Evolutionary conservation across 2,888 invertebrate species (phyloP), one percentile per base, ranked within the genome.

Genomic region (Eupithecia centaureata): DNA sequence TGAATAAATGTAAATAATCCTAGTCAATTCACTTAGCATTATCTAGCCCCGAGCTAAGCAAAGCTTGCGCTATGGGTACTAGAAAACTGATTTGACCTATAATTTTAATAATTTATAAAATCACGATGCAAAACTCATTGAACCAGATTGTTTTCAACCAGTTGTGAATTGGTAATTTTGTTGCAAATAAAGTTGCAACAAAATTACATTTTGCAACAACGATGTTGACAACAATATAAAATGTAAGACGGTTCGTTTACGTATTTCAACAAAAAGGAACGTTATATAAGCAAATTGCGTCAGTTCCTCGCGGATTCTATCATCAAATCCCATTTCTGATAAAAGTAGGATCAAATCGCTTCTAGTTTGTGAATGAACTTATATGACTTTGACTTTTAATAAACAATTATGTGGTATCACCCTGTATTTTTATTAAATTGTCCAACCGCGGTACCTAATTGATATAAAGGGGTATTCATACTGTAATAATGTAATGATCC

Each of bases 401-500:
- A 42, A 63, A n/a, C 5, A 60, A 38, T 71, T 18, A 61, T n/a
- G 4, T 15, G 32, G 18, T 42, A 33, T 63, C 83, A 82, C 0
- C 82, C 82, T 82, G 75, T 86, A 83, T 61, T 73, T 67, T 52
- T 66, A 70, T 65, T 59, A 76, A 71, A 64, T 71, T 67, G 70
- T 59, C 67, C 77, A 71, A 74, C 70, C 76, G 74, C 22, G 71
- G 77, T 79, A 84, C 82, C 75, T 88, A 88, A 90, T 90, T 90
- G 89, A 90, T 87, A 89, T 85, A 87, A 87, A 84, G 80, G 84
- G 80, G 70, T 68, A 65, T 73, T 61, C 70, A 74, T 77, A 84
- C 80, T 59, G 71, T 83, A 81, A 86, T 83, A 86, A 77, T 75
- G 79, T 89, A 89, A 89, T 90, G 85, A 86, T 79, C 72, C 76